Conservation (phyloP, 2,888 invertebrate species). For the Sphecodes monilicornis region DNA sequence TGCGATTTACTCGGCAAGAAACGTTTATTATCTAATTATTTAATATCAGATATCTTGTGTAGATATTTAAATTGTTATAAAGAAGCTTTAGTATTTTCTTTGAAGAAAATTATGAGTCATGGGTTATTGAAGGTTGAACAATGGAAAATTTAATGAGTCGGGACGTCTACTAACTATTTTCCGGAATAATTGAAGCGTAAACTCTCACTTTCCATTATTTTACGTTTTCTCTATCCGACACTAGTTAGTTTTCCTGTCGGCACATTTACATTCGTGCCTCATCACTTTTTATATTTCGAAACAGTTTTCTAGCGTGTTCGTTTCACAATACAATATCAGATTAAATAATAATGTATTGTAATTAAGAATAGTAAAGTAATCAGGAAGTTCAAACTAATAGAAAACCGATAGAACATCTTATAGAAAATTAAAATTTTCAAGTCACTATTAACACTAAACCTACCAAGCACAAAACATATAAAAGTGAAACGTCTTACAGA, state of each 20-base stretch:
- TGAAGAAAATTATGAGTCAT: neutral
- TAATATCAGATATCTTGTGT: neutral
- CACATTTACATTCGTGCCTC: neutral
- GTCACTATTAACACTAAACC: too few species aligned
- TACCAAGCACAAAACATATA: too few species aligned
- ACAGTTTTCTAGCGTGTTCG: neutral
- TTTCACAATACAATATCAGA: neutral
- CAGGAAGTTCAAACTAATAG: neutral
- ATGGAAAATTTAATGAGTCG: neutral
- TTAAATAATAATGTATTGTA: neutral
- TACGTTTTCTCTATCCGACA: constrained; percentile 2
- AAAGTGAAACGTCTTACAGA: too few species aligned
- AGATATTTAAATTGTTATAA: neutral
- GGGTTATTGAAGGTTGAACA: neutral
- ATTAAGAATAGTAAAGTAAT: too few species aligned
- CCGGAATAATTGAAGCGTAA: constrained; percentile 13
- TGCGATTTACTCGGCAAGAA: neutral
- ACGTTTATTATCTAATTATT: neutral
- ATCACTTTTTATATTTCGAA: neutral
- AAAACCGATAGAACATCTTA: too few species aligned
- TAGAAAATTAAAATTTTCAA: too few species aligned
- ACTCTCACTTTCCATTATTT: constrained; percentile 5
- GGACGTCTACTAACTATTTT: neutral
- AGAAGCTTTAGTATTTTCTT: neutral
- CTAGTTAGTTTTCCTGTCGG: neutral